Conservation (phyloP, 2,888 invertebrate species). For the Hydriomena furcata region DNA sequence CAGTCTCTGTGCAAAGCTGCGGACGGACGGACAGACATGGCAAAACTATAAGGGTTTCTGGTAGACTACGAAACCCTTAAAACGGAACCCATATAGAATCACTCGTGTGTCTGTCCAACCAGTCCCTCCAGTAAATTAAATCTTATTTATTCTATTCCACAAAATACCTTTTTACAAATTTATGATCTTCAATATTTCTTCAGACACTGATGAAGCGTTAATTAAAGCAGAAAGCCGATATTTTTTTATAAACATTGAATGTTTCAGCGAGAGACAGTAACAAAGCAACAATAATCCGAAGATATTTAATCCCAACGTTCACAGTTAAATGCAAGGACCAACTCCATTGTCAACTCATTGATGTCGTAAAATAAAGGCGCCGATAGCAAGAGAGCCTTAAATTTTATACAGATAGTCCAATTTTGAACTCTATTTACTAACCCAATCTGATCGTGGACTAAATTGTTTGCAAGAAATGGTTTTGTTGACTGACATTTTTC, state of each 20-base stretch:
- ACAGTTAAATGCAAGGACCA: conserved; percentile 50
- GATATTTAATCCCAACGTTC: conserved; percentile 53
- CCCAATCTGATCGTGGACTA: not conserved
- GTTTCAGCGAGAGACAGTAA: conserved; percentile 34
- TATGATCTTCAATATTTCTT: not conserved
- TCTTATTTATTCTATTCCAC: no score
- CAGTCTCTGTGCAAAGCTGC: no score
- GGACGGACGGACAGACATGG: no score
- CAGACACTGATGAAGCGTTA: conserved; percentile 4
- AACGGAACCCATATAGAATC: no score
- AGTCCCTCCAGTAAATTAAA: no score
- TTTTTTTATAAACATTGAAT: conserved; percentile 14
- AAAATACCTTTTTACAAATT: no score
- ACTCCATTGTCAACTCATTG: conserved; percentile 62
- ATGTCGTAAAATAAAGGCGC: conserved; percentile 49
- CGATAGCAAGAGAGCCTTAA: conserved; percentile 24
- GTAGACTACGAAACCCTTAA: no score
- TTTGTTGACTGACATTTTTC: no score
- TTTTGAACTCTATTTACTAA: conserved; percentile 5
- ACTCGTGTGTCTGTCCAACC: no score
- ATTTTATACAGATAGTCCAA: conserved; percentile 11
- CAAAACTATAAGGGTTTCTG: no score
- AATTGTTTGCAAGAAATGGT: no score
- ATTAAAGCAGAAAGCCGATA: conserved; percentile 16
- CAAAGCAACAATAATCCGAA: conserved; percentile 47